A percentile compares a stretch with the other conserved stretches of the same genome.
phyloP scores from a whole-genome alignment of 2,797 vertebrate genomes.

The Anguilla obscura region DNA sequence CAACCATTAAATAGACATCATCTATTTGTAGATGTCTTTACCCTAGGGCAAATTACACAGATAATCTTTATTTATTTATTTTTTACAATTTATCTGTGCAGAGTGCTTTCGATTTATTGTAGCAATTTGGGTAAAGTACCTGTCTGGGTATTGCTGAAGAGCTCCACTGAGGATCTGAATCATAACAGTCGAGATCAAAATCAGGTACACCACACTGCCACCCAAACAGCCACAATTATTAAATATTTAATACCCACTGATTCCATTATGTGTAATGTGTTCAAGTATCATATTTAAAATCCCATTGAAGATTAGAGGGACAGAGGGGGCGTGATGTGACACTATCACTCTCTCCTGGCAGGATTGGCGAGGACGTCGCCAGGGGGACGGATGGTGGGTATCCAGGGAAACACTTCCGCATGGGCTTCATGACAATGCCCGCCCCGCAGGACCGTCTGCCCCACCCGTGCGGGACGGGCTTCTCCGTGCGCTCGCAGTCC shows the following conservation, averaged over 20 bases:
- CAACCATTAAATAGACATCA: not conserved
- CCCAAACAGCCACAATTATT: not conserved
- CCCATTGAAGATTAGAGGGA: not conserved
- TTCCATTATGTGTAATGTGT: not conserved
- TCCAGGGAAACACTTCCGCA: conserved; percentile 88
- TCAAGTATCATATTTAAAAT: not conserved
- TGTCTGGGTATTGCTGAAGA: not conserved
- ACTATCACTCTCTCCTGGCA: conserved; percentile 57
- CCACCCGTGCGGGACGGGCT: conserved; percentile 83
- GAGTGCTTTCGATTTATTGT: not conserved
- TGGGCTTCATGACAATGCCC: conserved; percentile 95
- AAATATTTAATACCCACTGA: not conserved
- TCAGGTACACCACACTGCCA: not conserved
- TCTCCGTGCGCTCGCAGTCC: conserved; percentile 93
- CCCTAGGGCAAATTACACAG: not conserved
- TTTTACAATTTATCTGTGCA: not conserved
- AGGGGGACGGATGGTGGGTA: conserved; percentile 79
- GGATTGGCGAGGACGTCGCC: conserved; percentile 87
- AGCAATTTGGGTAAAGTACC: not conserved
- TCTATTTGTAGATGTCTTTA: not conserved
- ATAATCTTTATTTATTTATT: not conserved
- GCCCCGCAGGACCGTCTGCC: conserved; percentile 89
- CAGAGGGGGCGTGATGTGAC: not conserved
- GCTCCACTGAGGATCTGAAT: not conserved
- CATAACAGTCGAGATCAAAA: not conserved